phyloP scores from a whole-genome alignment of 2,888 invertebrate species.

The Sclerodermus sp. region DNA sequence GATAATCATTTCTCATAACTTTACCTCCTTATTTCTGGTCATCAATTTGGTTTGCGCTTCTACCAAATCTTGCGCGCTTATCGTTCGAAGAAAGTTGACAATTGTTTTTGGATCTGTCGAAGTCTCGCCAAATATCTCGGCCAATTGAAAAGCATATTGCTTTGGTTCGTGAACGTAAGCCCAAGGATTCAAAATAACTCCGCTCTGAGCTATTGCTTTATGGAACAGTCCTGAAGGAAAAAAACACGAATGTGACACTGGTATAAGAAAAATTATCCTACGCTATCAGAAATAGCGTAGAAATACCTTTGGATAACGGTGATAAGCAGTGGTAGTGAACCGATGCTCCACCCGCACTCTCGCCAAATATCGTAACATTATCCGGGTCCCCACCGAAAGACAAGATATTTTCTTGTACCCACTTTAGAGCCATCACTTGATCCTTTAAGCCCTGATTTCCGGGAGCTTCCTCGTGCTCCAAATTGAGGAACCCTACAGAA shows the following conservation, averaged over 20 bases:
- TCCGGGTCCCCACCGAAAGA: conserved; percentile 36
- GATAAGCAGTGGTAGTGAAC: conserved; percentile 36
- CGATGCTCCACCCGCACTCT: conserved; percentile 34
- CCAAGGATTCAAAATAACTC: conserved; percentile 36
- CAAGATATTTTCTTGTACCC: conserved; percentile 35
- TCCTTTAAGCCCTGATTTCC: conserved; percentile 45
- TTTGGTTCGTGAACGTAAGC: conserved; percentile 21
- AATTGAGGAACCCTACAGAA: conserved; percentile 31
- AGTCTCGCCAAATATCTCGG: conserved; percentile 29
- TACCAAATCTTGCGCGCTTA: conserved; percentile 32
- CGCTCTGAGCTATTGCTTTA: conserved; percentile 47
- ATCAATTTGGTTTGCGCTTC: conserved; percentile 13
- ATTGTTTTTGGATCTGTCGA: conserved; percentile 33
- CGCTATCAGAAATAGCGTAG: background rate
- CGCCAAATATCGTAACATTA: conserved; percentile 41
- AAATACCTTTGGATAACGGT: conserved; percentile 24
- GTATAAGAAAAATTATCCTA: too few relatives aligned
- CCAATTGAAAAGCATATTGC: conserved; percentile 26
- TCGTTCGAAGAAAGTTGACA: conserved; percentile 34
- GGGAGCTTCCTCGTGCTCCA: conserved; percentile 26
- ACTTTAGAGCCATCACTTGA: conserved; percentile 34
- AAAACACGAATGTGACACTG: too few relatives aligned
- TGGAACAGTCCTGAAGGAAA: conserved; percentile 42
- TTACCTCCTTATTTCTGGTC: conserved; percentile 19
- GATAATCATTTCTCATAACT: background rate